Conservation (phyloP, 2,797 vertebrate species). For the Etheostoma nigrum region DNA sequence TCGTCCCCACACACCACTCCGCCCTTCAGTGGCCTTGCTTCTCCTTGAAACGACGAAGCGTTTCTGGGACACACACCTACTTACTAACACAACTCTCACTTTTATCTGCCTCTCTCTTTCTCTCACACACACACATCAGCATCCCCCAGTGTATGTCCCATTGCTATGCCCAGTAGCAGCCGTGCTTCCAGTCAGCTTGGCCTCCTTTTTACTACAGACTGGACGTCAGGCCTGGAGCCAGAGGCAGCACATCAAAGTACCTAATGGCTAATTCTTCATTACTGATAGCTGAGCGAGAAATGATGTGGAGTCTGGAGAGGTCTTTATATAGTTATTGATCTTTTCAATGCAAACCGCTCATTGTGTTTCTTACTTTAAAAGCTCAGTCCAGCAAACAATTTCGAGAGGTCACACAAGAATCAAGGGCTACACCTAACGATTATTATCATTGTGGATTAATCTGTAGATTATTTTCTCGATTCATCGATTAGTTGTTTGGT, state of each 20-base stretch:
- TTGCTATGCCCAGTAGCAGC: slow-evolving; percentile 25
- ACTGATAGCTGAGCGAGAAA: not conserved
- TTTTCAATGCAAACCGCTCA: slow-evolving; percentile 8
- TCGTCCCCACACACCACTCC: not conserved
- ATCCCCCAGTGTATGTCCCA: slow-evolving; percentile 3
- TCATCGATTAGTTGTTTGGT: no score
- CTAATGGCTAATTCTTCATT: slow-evolving; percentile 55
- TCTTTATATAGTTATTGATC: slow-evolving; percentile 28
- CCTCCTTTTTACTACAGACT: slow-evolving; percentile 59
- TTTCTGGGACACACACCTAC: slow-evolving; percentile 61
- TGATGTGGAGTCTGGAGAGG: slow-evolving; percentile 1
- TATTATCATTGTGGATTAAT: no score
- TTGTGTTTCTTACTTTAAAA: not conserved
- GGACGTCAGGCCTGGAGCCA: slow-evolving; percentile 36
- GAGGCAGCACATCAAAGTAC: slow-evolving; percentile 52
- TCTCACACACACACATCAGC: not conserved
- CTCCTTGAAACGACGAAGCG: slow-evolving; percentile 28
- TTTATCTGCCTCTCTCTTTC: not conserved
- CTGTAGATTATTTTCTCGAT: no score
- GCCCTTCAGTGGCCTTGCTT: slow-evolving; percentile 14
- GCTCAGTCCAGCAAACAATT: not conserved
- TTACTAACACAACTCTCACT: slow-evolving; percentile 14
- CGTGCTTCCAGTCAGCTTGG: slow-evolving; percentile 44
- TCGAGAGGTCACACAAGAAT: not conserved
- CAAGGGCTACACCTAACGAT: no score